Conservation (phyloP, 2,888 invertebrate genomes). For the Tineola bisselliella region DNA sequence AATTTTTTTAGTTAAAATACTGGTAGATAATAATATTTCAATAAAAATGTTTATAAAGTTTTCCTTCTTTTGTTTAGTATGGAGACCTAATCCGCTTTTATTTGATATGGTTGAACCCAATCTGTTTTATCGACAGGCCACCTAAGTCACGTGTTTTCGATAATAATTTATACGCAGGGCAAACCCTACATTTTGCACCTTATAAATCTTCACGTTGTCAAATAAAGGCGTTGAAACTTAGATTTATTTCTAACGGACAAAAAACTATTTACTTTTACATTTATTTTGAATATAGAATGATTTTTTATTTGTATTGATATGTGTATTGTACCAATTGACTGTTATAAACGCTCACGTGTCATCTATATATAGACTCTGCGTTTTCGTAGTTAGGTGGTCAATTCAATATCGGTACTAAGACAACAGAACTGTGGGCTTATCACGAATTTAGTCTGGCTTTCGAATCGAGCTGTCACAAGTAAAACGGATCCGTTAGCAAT, state of each 20-base stretch:
- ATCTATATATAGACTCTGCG: too few species aligned
- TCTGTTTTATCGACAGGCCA: conserved; percentile 8
- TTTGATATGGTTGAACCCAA: conserved; percentile 11
- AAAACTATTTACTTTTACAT: conserved; percentile 11
- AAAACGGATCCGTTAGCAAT: too few species aligned
- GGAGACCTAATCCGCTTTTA: conserved; percentile 6
- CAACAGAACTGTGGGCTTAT: too few species aligned
- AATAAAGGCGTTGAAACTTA: conserved; percentile 39
- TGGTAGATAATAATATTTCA: too few species aligned
- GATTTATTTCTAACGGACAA: conserved; percentile 31
- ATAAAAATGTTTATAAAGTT: not conserved
- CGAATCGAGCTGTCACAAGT: too few species aligned
- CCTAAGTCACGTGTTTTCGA: conserved; percentile 13
- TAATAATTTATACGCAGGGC: conserved; percentile 15
- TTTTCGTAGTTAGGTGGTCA: too few species aligned
- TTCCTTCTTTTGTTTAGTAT: not conserved
- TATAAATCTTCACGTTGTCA: conserved; percentile 52
- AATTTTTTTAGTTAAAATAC: too few species aligned
- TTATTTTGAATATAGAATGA: not conserved
- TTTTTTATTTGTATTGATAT: too few species aligned
- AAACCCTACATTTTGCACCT: conserved; percentile 43
- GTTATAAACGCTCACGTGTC: too few species aligned
- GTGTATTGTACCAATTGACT: too few species aligned
- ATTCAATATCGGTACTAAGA: too few species aligned
- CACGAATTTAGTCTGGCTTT: too few species aligned